phyloP scores from a whole-genome alignment of 2,888 invertebrate species.

The Eremobia ochroleuca region DNA sequence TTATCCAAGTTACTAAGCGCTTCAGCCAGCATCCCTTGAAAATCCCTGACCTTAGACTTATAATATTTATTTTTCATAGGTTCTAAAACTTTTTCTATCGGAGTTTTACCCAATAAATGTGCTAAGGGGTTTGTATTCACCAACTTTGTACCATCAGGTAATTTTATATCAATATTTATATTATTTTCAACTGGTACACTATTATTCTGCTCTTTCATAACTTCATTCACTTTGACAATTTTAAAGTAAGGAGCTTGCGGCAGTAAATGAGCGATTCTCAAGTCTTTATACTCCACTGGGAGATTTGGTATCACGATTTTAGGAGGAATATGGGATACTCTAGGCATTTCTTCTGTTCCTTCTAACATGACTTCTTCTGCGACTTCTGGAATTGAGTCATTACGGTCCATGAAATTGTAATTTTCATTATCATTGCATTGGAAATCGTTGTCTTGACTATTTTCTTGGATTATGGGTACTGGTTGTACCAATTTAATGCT shows the following conservation, averaged over 20 bases:
- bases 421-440: slow-evolving; percentile 23
- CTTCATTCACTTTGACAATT: slow-evolving; percentile 81
- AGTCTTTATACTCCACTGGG: slow-evolving; percentile 70
- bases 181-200: background rate
- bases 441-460: slow-evolving; percentile 52
- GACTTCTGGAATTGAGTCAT: slow-evolving; percentile 79
- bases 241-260: slow-evolving; percentile 84
- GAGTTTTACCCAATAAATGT: slow-evolving; percentile 77
- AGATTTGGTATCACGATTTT: slow-evolving; percentile 78
- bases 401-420: slow-evolving; percentile 58
- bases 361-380: slow-evolving; percentile 84
- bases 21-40: slow-evolving; percentile 76
- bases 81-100: slow-evolving; percentile 71
- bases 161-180: slow-evolving; percentile 53
- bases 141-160: slow-evolving; percentile 81
- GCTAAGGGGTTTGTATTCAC: slow-evolving; percentile 84
- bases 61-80: slow-evolving; percentile 75
- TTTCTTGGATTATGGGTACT: slow-evolving; percentile 11
- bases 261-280: slow-evolving; percentile 81
- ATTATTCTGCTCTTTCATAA: slow-evolving; percentile 50
- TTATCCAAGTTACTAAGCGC: slow-evolving; percentile 76
- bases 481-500: slow-evolving; percentile 72
- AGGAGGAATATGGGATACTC: slow-evolving; percentile 59
- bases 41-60: slow-evolving; percentile 73
- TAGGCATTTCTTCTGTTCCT: slow-evolving; percentile 70